phyloP scores from a whole-genome alignment of 2,797 vertebrate species.

The Peromyscus eremicus region DNA sequence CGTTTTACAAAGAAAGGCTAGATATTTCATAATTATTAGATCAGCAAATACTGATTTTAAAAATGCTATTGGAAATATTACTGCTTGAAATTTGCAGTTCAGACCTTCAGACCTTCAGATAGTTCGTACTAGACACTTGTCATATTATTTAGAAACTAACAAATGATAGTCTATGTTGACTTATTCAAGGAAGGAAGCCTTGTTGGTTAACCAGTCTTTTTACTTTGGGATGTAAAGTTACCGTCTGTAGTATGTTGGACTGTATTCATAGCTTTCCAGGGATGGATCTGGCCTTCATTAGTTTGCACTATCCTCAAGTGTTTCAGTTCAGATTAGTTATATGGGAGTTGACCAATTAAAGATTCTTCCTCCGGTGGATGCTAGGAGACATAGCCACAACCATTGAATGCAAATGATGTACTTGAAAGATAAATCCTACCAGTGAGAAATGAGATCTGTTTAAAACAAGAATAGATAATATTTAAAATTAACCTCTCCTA shows the following conservation, averaged over 20 bases:
- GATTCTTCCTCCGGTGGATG: accelerated
- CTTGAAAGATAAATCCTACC: background rate
- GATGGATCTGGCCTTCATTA: background rate
- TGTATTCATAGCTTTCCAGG: background rate
- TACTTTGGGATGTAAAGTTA: background rate
- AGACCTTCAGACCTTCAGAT: accelerated
- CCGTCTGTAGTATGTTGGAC: background rate
- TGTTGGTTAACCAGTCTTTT: background rate
- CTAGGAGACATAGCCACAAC: accelerated
- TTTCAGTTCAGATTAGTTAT: background rate
- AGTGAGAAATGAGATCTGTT: background rate
- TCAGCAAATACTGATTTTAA: background rate
- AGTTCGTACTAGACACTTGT: background rate
- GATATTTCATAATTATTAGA: too few relatives aligned
- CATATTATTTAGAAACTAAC: background rate
- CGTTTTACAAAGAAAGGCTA: background rate
- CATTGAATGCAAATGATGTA: background rate
- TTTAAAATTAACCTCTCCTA: background rate
- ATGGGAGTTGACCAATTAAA: accelerated
- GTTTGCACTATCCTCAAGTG: background rate
- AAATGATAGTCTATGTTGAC: background rate
- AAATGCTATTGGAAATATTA: background rate
- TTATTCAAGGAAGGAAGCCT: background rate
- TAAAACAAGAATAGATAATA: background rate
- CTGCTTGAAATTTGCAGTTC: background rate